phyloP scores from a whole-genome alignment of 1,140 invertebrate species.

The Oedothorax gibbosus region DNA sequence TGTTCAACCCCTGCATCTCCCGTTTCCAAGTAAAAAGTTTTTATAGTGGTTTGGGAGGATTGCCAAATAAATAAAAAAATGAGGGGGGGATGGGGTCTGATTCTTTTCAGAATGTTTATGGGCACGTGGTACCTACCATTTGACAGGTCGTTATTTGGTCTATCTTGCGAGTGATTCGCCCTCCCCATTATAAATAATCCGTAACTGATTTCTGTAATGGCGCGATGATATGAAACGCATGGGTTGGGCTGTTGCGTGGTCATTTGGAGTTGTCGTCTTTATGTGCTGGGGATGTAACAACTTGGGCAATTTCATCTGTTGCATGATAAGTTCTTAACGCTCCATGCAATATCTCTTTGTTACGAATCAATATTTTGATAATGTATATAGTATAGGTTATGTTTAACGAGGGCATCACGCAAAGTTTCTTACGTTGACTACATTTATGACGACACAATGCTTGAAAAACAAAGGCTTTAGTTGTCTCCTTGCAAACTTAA shows the following conservation, averaged over 20 bases:
- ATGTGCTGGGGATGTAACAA: not conserved
- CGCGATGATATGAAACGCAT: constrained; percentile 30
- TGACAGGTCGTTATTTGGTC: constrained; percentile 43
- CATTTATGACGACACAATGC: no score
- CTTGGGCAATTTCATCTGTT: no score
- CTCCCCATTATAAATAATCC: constrained; percentile 2
- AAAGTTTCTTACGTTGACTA: no score
- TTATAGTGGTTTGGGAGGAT: constrained; percentile 10
- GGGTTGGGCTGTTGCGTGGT: constrained; percentile 3
- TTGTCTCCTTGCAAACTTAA: no score
- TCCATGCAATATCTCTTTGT: no score
- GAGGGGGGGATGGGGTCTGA: constrained; percentile 2
- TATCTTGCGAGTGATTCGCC: not conserved
- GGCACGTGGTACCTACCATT: constrained; percentile 32
- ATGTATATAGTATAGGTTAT: no score
- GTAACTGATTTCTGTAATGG: constrained; percentile 14
- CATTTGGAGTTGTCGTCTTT: constrained; percentile 11
- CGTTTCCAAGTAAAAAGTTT: constrained; percentile 31
- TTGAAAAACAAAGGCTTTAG: no score
- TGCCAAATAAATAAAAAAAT: not conserved
- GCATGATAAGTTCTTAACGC: no score
- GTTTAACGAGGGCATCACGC: no score
- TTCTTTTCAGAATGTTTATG: constrained; percentile 35
- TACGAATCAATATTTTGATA: no score
- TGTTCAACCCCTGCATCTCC: not conserved